These are phyloP conservation scores for Brotula barbata DNA, from an alignment of 2,797 vertebrate genomes.

Conservation along the genomic window DNA sequence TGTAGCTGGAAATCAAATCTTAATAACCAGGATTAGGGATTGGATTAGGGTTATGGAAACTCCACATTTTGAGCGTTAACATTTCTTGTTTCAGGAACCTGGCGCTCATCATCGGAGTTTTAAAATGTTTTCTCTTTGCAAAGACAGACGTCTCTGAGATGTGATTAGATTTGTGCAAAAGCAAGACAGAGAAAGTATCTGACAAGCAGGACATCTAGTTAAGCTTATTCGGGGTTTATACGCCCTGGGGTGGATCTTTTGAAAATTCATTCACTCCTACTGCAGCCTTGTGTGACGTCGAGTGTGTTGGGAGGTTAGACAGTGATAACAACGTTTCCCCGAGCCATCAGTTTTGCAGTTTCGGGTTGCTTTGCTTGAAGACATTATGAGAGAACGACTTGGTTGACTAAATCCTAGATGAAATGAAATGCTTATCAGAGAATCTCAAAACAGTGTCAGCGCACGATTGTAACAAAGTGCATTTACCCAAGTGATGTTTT, in stretches of 20 bases:
- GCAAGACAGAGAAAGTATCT: constrained; percentile 26
- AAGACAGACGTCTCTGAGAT: background rate
- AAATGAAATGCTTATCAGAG: background rate
- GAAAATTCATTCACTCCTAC: constrained; percentile 44
- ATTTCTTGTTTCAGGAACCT: too few species aligned
- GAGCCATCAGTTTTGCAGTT: constrained; percentile 51
- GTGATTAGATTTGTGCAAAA: constrained; percentile 22
- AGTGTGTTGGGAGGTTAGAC: constrained; percentile 42
- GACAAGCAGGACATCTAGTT: constrained; percentile 43
- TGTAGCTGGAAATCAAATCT: too few species aligned
- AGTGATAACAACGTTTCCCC: too few species aligned
- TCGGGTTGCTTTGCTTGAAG: constrained; percentile 44
- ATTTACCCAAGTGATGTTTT: too few species aligned
- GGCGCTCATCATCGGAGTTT: too few species aligned
- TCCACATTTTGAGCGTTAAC: too few species aligned
- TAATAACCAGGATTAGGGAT: too few species aligned
- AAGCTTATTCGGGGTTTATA: constrained; percentile 41
- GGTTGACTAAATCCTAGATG: constrained; percentile 45
- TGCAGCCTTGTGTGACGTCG: constrained; percentile 40
- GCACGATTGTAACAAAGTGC: too few species aligned
- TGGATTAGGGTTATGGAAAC: too few species aligned
- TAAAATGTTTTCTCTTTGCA: too few species aligned
- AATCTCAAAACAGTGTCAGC: too few species aligned
- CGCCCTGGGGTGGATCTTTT: constrained; percentile 50
- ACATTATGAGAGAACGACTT: constrained; percentile 47